Evolutionary conservation across 2,797 vertebrate genomes (phyloP).

Genomic region (Sarcophilus harrisii): DNA sequence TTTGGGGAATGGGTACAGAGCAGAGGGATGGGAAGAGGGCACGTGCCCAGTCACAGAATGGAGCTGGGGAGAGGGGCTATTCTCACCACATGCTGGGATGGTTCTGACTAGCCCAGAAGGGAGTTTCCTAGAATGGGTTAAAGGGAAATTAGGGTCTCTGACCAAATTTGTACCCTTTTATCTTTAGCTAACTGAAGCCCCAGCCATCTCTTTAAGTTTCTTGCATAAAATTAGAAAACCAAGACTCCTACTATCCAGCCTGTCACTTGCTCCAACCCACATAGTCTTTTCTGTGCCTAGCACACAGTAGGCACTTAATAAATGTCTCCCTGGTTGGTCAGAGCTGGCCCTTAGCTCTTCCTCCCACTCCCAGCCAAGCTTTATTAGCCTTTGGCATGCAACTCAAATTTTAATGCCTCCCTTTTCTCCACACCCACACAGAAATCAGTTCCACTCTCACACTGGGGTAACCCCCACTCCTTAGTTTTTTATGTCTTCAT

Average conservation of each 20-base stretch:
- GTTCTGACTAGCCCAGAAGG: constrained; percentile 7
- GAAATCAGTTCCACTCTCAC: no score
- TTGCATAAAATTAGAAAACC: neutral
- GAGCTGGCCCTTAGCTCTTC: neutral
- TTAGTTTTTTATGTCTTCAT: neutral
- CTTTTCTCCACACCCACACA: neutral
- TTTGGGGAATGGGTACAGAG: constrained; percentile 40
- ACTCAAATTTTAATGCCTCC: neutral
- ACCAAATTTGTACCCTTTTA: neutral
- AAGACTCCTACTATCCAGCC: neutral
- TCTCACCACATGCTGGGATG: constrained; percentile 70
- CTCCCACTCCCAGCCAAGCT: neutral
- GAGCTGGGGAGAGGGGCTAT: constrained; percentile 17
- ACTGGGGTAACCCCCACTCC: neutral
- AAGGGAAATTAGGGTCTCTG: constrained; percentile 3
- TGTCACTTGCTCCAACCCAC: neutral
- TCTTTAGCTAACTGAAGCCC: neutral
- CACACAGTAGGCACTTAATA: neutral
- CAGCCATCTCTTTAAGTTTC: neutral
- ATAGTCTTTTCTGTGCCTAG: neutral
- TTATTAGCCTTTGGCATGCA: neutral
- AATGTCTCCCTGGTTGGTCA: neutral
- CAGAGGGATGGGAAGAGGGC: constrained; percentile 63
- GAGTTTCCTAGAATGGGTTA: constrained; percentile 51
- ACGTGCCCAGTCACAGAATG: neutral